Conservation (phyloP, 2,888 invertebrate genomes). For the Julus scandinavius region DNA sequence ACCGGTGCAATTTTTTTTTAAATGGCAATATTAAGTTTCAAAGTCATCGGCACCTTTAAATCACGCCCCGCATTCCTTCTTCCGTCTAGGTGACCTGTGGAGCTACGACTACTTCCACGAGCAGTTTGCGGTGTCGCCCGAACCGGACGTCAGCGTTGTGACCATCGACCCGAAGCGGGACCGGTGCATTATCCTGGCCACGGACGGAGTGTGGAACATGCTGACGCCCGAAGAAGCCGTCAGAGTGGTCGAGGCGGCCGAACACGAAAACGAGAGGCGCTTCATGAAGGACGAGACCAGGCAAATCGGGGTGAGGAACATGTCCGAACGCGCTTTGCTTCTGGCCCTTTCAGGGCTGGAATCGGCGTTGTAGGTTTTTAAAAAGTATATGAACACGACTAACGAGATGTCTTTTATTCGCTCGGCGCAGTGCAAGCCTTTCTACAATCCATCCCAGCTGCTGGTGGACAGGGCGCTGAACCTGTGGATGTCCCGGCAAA, state of each 20-base stretch:
- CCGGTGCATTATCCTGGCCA: constrained; percentile 91
- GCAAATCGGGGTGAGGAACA: constrained; percentile 53
- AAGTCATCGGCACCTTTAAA: neutral
- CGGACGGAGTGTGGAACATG: constrained; percentile 98
- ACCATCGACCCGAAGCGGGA: constrained; percentile 79
- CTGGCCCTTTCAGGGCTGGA: no score
- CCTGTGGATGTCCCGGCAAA: constrained; percentile 83
- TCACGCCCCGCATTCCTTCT: constrained; percentile 52
- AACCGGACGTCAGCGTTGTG: constrained; percentile 91
- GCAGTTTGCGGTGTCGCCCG: constrained; percentile 96
- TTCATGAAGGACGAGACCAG: constrained; percentile 57
- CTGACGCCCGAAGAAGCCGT: constrained; percentile 85
- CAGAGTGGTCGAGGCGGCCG: constrained; percentile 83
- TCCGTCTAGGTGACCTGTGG: constrained; percentile 86
- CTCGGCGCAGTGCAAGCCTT: constrained; percentile 66
- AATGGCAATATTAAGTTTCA: no score
- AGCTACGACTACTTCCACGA: constrained; percentile 92
- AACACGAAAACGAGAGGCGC: constrained; percentile 77
- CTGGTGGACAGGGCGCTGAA: constrained; percentile 85
- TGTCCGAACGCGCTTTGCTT: no score
- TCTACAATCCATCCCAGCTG: constrained; percentile 92
- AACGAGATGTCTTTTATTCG: no score
- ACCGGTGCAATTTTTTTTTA: no score
- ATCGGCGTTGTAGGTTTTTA: no score
- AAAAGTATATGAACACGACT: no score